Evolutionary conservation across 2,113 vertebrate genomes (phyloP).

Genomic region (Apaloderma vittatum): DNA sequence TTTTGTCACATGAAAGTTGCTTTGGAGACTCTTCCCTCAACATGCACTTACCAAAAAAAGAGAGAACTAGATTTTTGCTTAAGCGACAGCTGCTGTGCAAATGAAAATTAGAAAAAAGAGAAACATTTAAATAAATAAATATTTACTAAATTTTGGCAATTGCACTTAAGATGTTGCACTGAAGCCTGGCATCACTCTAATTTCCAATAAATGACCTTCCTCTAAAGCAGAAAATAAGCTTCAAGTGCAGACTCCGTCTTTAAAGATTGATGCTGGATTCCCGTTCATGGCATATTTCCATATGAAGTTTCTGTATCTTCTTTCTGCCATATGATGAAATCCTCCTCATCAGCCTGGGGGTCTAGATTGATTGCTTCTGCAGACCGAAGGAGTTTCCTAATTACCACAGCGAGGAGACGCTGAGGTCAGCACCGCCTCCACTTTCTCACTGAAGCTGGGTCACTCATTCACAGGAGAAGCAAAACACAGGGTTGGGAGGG

Average conservation of each 20-base stretch:
- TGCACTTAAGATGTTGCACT: neutral
- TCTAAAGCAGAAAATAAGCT: neutral
- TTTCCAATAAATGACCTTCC: neutral
- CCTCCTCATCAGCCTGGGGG: rapidly evolving
- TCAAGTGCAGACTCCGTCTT: neutral
- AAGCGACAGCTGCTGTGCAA: neutral
- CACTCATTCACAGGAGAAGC: neutral
- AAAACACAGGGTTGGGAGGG: neutral
- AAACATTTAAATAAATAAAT: neutral
- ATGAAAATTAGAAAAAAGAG: neutral
- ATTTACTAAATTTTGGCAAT: neutral
- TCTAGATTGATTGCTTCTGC: neutral
- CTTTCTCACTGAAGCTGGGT: rapidly evolving
- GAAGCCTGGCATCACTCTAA: neutral
- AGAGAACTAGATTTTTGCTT: neutral
- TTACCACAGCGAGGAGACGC: neutral
- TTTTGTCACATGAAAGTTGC: neutral
- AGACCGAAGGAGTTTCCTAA: neutral
- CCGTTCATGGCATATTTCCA: neutral
- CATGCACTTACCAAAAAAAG: neutral
- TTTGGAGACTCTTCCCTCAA: neutral
- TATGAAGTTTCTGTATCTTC: neutral
- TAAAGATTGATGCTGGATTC: neutral
- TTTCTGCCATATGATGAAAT: neutral
- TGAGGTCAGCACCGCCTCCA: rapidly evolving